Conservation (phyloP, 2,113 vertebrate species). For the Rousettus leschenaultii region DNA sequence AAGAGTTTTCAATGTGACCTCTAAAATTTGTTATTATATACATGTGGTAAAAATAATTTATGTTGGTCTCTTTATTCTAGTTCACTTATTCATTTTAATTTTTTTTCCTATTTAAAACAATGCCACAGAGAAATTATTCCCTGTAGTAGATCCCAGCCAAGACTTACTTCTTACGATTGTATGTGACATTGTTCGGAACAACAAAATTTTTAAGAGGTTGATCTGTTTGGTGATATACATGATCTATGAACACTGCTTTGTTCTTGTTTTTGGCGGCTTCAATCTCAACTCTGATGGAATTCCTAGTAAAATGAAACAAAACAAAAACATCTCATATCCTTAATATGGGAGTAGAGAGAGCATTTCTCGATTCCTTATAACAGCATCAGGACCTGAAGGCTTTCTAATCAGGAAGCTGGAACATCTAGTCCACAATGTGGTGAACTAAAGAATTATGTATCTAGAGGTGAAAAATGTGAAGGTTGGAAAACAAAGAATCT, state of each 20-base stretch:
- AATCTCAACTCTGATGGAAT: not conserved
- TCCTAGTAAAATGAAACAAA: conserved; percentile 1
- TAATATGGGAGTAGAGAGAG: not conserved
- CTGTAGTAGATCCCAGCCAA: not conserved
- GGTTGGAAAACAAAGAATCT: not conserved
- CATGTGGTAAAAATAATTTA: not conserved
- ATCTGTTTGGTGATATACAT: not conserved
- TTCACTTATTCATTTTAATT: not conserved
- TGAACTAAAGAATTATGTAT: not conserved
- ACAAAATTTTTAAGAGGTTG: not conserved
- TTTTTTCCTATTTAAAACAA: not conserved
- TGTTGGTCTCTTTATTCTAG: not conserved
- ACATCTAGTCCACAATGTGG: not conserved
- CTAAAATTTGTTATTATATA: not conserved
- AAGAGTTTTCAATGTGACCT: not conserved
- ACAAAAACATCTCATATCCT: not conserved
- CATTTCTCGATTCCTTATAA: not conserved
- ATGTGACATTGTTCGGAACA: not conserved
- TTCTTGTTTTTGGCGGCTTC: not conserved
- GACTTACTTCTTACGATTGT: not conserved
- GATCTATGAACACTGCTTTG: not conserved
- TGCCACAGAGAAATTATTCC: not conserved
- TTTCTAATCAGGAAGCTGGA: not conserved
- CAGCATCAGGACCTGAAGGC: not conserved
- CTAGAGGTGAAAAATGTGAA: not conserved